Percentiles rank a stretch among this genome's conserved stretches.
Evolutionary conservation across 1,140 invertebrate species (phyloP).

Genomic region (Microplitis mediator): DNA sequence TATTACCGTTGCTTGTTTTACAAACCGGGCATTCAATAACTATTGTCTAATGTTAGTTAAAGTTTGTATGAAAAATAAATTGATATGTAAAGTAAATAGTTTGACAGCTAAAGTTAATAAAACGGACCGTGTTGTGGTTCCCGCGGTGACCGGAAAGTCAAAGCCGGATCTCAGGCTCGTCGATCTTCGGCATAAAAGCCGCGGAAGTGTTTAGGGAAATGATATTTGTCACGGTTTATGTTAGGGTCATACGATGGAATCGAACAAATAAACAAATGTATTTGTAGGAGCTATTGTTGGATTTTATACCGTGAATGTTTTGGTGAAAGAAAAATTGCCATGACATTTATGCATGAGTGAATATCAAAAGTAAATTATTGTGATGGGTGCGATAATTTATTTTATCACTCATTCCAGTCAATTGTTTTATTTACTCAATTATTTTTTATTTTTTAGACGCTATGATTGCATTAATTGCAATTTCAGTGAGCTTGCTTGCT

Average conservation of each 20-base stretch:
- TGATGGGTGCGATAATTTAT: neutral
- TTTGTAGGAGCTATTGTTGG: slow-evolving; percentile 7
- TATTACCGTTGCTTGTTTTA: neutral
- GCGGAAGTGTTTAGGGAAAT: slow-evolving; percentile 55
- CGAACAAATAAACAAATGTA: slow-evolving; percentile 21
- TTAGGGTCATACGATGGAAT: slow-evolving; percentile 32
- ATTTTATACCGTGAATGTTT: neutral
- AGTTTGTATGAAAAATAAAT: too few species aligned
- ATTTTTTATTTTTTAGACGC: slow-evolving; percentile 19
- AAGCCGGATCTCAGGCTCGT: slow-evolving; percentile 42
- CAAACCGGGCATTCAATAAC: neutral
- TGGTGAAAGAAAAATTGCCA: slow-evolving; percentile 28
- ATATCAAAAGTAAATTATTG: neutral
- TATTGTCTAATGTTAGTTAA: too few species aligned
- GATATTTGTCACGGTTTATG: slow-evolving; percentile 55
- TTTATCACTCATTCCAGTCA: neutral
- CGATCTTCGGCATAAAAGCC: slow-evolving; percentile 56
- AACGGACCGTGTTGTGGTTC: neutral
- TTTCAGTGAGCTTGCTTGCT: slow-evolving; percentile 24
- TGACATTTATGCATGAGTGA: slow-evolving; percentile 35
- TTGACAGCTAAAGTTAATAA: too few species aligned
- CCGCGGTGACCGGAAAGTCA: slow-evolving; percentile 35
- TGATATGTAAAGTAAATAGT: too few species aligned
- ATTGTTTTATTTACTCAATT: neutral
- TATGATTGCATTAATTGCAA: slow-evolving; percentile 14